phyloP scores from a whole-genome alignment of 2,888 invertebrate genomes.

The Parnassius glacialis region DNA sequence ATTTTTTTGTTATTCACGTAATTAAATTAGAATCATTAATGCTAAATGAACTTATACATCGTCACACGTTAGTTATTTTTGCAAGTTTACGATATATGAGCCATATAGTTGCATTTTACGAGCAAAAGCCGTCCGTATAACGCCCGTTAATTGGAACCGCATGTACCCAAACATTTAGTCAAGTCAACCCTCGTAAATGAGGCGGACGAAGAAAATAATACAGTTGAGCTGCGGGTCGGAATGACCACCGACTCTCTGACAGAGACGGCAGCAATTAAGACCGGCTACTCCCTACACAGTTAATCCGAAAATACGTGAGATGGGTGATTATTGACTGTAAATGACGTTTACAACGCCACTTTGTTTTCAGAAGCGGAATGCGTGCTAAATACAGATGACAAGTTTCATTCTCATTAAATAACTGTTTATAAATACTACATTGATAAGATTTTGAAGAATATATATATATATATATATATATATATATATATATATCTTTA shows the following conservation, averaged over 20 bases:
- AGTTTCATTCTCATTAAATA: neutral
- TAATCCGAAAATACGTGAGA: constrained; percentile 77
- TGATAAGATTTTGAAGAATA: neutral
- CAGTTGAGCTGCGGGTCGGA: constrained; percentile 61
- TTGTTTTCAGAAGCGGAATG: constrained; percentile 51
- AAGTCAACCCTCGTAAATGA: constrained; percentile 66
- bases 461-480: no score
- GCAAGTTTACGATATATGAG: constrained; percentile 13
- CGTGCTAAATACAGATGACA: neutral
- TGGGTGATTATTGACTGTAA: constrained; percentile 74
- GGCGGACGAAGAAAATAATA: constrained; percentile 67
- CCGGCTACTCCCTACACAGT: constrained; percentile 71
- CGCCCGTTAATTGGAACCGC: constrained; percentile 24
- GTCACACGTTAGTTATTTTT: neutral
- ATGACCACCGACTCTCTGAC: constrained; percentile 61
- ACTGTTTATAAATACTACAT: neutral
- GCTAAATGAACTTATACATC: neutral
- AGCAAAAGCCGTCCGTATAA: constrained; percentile 6
- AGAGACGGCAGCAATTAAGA: constrained; percentile 72
- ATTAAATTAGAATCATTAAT: neutral
- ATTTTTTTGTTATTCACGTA: no score
- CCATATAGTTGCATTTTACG: constrained; percentile 37
- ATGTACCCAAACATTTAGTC: constrained; percentile 47
- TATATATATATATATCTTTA: no score
- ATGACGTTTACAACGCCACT: constrained; percentile 50